Evolutionary conservation across 2,113 vertebrate species (phyloP), one percentile per base, ranked within the genome.

Genomic region (Siniperca knerii): DNA sequence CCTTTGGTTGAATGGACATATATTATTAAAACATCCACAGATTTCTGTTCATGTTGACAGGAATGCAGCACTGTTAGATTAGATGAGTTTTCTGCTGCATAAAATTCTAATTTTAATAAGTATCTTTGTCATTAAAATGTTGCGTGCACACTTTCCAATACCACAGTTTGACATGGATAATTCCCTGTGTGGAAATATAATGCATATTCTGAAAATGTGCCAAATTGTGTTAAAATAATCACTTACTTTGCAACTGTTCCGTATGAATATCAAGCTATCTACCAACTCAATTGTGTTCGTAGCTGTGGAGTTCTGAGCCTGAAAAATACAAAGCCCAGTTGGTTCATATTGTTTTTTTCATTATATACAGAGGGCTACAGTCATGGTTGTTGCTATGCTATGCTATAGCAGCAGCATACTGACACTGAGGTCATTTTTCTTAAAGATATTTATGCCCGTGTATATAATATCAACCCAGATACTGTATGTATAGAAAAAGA

Each of bases 1-100:
- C 13, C 20, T 76, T 68, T 23, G 52, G 55, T 48, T 68, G 62
- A 88, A 37, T 71, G 64, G 50, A 82, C 52, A 76, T 66, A 61
- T 54, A 60, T 10, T 46, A 21, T 50, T 13, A 13, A 37, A 55
- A 7, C 9, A 50, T 33, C 25, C 50, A 48, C 33, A 46, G 1
- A 50, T 82, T 66, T 89, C 44, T 76, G 9, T 66, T 73, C 15
- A 62, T 37, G 35, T n/a, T 65, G 25, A 72, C 18, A 48, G 25
- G 6, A 71, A 58, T 54, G 40, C 48, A 64, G 29, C n/a, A 46
- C 12, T 57, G 18, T 58, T 77, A 10, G n/a, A 57, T 54, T 52
- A 18, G 60, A 71, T 44, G 10, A 52, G 2, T 61, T 29, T 50
- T 48, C 15, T 61, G 7, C 13, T 21, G 21, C 25, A 46, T 66